phyloP scores from a whole-genome alignment of 2,888 invertebrate species.

The Bombyx huttoni region DNA sequence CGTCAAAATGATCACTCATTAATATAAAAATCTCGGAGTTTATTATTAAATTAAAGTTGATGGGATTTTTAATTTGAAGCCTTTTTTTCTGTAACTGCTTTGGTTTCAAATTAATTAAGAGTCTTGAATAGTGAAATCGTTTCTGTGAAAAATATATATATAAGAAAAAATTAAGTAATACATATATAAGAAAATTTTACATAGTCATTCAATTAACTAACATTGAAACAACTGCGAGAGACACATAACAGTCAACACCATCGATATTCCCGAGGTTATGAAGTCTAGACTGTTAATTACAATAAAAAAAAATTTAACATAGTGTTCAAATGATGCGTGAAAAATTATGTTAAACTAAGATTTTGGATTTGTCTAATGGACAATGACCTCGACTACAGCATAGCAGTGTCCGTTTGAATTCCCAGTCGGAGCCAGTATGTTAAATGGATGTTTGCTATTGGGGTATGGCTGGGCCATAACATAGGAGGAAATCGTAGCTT shows the following conservation, averaged over 20 bases:
- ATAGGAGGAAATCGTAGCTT: too few species aligned
- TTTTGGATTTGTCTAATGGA: too few species aligned
- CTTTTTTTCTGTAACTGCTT: not conserved
- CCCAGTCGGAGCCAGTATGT: too few species aligned
- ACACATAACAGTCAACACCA: not conserved
- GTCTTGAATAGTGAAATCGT: not conserved
- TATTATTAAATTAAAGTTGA: constrained; percentile 4
- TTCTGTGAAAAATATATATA: too few species aligned
- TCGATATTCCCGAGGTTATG: not conserved
- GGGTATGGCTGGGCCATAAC: too few species aligned
- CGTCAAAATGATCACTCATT: constrained; percentile 21
- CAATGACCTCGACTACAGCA: too few species aligned
- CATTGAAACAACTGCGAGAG: not conserved
- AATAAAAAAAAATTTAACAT: constrained; percentile 30
- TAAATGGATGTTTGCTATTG: too few species aligned
- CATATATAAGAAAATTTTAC: too few species aligned
- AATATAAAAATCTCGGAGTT: constrained; percentile 15
- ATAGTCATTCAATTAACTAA: not conserved
- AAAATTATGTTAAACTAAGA: constrained; percentile 4
- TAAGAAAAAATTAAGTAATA: too few species aligned
- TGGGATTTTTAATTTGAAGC: not conserved
- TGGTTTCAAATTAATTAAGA: not conserved
- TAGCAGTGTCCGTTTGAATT: too few species aligned
- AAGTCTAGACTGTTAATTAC: constrained; percentile 44
- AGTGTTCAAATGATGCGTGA: constrained; percentile 7